Conservation (phyloP, 2,888 invertebrate species). For the Encarsia formosa region DNA sequence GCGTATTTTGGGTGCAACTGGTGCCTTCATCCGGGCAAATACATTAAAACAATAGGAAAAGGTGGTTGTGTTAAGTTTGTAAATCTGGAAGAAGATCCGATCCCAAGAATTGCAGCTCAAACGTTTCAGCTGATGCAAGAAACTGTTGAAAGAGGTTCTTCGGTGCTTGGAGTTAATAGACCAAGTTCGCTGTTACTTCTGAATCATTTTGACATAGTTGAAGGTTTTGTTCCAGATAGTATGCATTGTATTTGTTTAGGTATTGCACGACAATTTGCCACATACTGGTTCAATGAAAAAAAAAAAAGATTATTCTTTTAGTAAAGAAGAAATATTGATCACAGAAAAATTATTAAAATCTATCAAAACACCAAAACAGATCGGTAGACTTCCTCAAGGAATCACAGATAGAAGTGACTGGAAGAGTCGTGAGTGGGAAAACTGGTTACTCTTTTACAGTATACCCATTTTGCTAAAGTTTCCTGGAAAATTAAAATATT, state of each 20-base stretch:
- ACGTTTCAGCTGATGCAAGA: background rate
- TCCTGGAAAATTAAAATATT: background rate
- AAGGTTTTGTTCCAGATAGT: background rate
- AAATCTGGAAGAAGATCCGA: background rate
- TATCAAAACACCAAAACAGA: constrained; percentile 8
- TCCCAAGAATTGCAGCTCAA: background rate
- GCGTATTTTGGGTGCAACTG: constrained; percentile 17
- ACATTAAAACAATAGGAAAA: background rate
- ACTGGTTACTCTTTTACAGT: constrained; percentile 28
- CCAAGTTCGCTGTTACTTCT: background rate
- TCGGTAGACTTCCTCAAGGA: constrained; percentile 12
- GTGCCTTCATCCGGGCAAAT: too few relatives aligned
- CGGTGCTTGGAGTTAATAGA: background rate
- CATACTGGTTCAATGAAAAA: background rate
- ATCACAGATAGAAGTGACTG: constrained; percentile 11
- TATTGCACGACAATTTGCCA: background rate
- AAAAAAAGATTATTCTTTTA: too few relatives aligned
- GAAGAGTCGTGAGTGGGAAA: constrained; percentile 25
- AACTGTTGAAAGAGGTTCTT: background rate
- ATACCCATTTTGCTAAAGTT: constrained; percentile 8
- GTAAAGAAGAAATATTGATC: too few relatives aligned
- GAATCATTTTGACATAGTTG: background rate
- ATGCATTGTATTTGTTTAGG: background rate
- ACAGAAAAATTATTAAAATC: too few relatives aligned
- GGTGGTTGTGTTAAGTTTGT: background rate